These are phyloP conservation scores for Pterostichus niger DNA, from an alignment of 2,888 invertebrate species.

Conservation along the genomic window DNA sequence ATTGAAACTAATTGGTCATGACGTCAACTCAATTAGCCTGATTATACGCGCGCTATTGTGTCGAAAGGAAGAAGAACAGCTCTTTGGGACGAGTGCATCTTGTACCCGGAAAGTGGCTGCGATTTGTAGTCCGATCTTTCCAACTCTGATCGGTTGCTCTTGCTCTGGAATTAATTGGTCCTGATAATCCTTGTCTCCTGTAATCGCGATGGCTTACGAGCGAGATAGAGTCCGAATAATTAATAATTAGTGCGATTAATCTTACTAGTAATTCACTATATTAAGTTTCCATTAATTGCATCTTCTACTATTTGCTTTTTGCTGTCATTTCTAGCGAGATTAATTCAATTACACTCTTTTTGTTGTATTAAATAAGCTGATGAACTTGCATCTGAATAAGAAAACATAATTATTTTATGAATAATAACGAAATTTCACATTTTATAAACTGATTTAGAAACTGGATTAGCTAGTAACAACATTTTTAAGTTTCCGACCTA, in stretches of 20 bases:
- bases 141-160: conserved; percentile 48
- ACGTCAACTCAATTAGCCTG: conserved; percentile 73
- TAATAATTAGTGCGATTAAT: conserved; percentile 50
- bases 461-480: too few species aligned
- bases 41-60: conserved; percentile 69
- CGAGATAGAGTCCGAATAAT: conserved; percentile 39
- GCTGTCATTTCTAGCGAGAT: background rate
- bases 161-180: conserved; percentile 29
- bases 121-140: conserved; percentile 41
- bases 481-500: too few species aligned
- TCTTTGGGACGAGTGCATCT: conserved; percentile 29
- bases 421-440: too few species aligned
- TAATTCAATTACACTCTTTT: conserved; percentile 13
- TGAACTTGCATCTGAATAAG: conserved; percentile 11
- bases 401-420: background rate
- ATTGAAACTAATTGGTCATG: conserved; percentile 73
- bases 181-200: conserved; percentile 31
- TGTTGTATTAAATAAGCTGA: conserved; percentile 10
- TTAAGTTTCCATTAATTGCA: conserved; percentile 24
- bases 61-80: conserved; percentile 28
- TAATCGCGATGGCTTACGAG: conserved; percentile 29
- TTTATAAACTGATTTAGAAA: too few species aligned
- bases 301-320: conserved; percentile 8
- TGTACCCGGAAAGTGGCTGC: background rate
- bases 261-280: conserved; percentile 38